Base-by-base conservation (phyloP, 1,140 invertebrate genomes). In the Zophobas atratus region DNA sequence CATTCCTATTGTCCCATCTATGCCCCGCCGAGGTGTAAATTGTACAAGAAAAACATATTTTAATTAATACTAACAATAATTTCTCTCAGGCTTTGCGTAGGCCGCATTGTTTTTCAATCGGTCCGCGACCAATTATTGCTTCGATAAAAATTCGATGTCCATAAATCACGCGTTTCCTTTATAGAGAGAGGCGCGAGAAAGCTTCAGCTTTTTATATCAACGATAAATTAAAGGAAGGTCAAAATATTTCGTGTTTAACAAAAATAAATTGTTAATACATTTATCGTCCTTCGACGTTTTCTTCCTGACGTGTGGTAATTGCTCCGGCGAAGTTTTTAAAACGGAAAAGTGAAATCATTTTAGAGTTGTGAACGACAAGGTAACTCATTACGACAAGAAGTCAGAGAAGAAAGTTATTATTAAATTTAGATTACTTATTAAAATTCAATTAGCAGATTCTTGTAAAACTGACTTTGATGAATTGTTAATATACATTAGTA, bases 51-150 rank as follows among this genome's bases (percentile, higher is more conserved):
- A 70, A 70, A 70, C 56, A 67, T 67, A 76, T 76, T 76, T 76
- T 76, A 76, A 76, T 76, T 76, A 76, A 51, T 76, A 70, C 39
- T 76, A 67, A 67, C 60, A 67, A 67, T 67, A 67, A 67, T 67
- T 67, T 67, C 60, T 67, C 38, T 33, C 6, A n/a, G 60, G 60
- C 60, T 67, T 20, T 67, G 60, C 60, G 60, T 67, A 39, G 60
- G 60, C 8, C 20, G 60, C 43, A 67, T 46, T 67, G 60, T 67
- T 67, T 67, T 67, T 67, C 60, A 36, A 67, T 67, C 39, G 60
- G 38, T 20, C 39, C 6, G 60, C 60, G 60, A 67, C 60, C 60
- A 67, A 67, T 67, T 67, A 67, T 67, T 67, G 60, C 43, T 67
- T 67, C 60, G 39, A 67, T 67, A 67, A 67, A 67, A 67, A 67